Percentiles rank a stretch among this genome's conserved stretches.
Evolutionary conservation across 2,888 invertebrate species (phyloP).

Genomic region (Polydrusus tereticollis): DNA sequence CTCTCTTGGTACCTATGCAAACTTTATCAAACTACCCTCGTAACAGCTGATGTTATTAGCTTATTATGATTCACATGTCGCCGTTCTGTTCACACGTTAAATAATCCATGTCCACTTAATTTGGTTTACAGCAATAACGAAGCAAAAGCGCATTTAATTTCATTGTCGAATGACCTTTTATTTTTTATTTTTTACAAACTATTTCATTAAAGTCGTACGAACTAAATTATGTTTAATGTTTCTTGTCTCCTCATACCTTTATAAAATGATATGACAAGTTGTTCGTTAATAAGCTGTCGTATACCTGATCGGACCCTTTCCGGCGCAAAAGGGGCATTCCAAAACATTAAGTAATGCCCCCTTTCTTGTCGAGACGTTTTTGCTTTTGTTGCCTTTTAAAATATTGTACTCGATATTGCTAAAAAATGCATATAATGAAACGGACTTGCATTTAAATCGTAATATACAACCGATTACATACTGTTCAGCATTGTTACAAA

Average conservation of each 20-base stretch:
- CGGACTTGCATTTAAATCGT: conserved; percentile 40
- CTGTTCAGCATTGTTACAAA: conserved; percentile 18
- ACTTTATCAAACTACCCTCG: not conserved
- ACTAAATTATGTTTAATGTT: conserved; percentile 31
- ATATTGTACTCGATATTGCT: conserved; percentile 34
- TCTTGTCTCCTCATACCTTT: conserved; percentile 14
- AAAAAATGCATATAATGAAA: conserved; percentile 35
- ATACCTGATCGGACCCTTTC: conserved; percentile 42
- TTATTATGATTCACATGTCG: conserved; percentile 15
- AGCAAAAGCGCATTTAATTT: conserved; percentile 32
- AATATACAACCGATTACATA: conserved; percentile 26
- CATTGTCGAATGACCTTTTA: conserved; percentile 20
- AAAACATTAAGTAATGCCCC: conserved; percentile 45
- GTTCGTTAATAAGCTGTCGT: conserved; percentile 28
- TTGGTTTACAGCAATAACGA: conserved; percentile 32
- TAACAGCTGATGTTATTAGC: not conserved
- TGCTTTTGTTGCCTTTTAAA: conserved; percentile 38
- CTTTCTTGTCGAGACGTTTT: conserved; percentile 20
- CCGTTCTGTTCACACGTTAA: conserved; percentile 25
- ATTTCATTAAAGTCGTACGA: conserved; percentile 23
- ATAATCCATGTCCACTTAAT: conserved; percentile 34
- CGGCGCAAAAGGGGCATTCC: conserved; percentile 37
- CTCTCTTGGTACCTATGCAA: not conserved
- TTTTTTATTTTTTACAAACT: conserved; percentile 16
- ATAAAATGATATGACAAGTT: conserved; percentile 14